phyloP scores from a whole-genome alignment of 2,888 invertebrate genomes.

The Onthophagus sagittarius region DNA sequence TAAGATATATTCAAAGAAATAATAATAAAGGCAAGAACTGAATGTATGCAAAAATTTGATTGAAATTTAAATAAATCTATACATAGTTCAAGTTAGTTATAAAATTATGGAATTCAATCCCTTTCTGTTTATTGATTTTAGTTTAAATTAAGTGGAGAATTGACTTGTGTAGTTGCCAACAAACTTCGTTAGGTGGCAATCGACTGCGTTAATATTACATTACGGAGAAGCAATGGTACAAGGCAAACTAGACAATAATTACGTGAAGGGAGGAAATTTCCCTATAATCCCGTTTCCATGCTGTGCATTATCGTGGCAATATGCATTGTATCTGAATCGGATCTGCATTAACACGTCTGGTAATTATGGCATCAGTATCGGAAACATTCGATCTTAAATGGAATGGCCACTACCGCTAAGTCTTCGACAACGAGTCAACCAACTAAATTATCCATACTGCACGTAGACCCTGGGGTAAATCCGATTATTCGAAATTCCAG shows the following conservation, averaged over 20 bases:
- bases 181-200: neutral
- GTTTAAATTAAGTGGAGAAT: neutral
- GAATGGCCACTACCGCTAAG: neutral
- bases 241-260: constrained; percentile 1
- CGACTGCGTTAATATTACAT: neutral
- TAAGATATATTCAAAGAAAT: too few species aligned
- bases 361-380: constrained; percentile 1
- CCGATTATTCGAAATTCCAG: neutral
- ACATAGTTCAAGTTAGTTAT: too few species aligned
- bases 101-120: too few species aligned
- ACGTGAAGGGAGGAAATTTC: constrained; percentile 1
- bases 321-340: constrained; percentile 2
- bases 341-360: constrained; percentile 10
- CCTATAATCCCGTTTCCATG: constrained; percentile 7
- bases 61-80: too few species aligned
- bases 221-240: neutral
- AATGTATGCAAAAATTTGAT: too few species aligned
- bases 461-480: neutral
- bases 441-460: neutral
- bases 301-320: constrained; percentile 4
- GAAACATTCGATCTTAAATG: neutral
- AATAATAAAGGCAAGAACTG: too few species aligned
- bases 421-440: neutral
- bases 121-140: neutral
- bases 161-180: neutral